Base-by-base conservation (phyloP, 2,113 vertebrate genomes). In the Gasterosteus aculeatus region DNA sequence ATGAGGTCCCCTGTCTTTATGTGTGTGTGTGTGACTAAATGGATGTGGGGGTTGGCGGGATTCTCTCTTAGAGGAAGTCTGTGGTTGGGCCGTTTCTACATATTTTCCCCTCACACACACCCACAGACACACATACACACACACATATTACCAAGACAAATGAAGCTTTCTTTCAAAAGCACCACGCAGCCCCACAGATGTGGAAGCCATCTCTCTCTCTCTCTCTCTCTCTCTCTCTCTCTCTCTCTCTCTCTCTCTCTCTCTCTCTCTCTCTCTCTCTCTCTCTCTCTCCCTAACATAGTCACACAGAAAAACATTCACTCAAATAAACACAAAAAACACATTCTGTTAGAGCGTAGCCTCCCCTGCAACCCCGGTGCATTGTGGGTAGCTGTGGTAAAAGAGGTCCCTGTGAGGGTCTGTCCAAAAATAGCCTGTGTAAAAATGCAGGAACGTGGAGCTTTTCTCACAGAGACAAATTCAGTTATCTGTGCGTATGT, bases 1-100 rank as follows among this genome's bases (percentile, higher is more conserved):
- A 35, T 38, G 35, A 38, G 35, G 35, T 26, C 53, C 41, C 66
- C 63, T 68, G 73, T 81, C 56, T 78, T 64, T 15, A 42, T 49
- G 26, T 53, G 53, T 15, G 74, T 15, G 74, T 26, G 22, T 26
- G 22, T 80, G 3, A 72, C 78, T 68, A 79, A 88, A 82, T 91
- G 92, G 89, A 90, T 87, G 93, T 94, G 86, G 91, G 72, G 91
- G 89, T 92, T 96, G 96, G 92, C 95, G 80, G 89, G 91, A 88
- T 84, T 89, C 87, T 90, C 91, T 91, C 92, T 94, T 93, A 95
- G 94, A 97, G 96, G 96, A 97, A 96, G 95, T 94, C 80, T 94
- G 96, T 95, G 97, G 97, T 96, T 91, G 93, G 95, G 94, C 94
- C 87, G 94, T 96, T 96, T 95, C 92, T 96, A 94, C 92, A 91